Conservation (phyloP, 2,888 invertebrate genomes). For the Tenthredo distinguenda region DNA sequence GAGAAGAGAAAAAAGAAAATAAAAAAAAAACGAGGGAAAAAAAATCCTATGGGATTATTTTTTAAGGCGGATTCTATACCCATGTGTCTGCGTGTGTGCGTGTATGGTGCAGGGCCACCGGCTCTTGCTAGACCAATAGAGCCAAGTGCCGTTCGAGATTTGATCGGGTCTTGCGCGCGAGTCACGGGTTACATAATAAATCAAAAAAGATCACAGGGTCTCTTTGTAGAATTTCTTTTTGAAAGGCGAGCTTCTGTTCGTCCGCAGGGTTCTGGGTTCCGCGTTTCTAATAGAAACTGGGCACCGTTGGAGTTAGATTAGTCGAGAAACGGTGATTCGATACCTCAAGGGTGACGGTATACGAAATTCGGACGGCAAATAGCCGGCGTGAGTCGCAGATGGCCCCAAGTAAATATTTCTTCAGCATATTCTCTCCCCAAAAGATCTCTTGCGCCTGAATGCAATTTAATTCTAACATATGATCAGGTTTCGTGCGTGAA, state of each 20-base stretch:
- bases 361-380: slow-evolving; percentile 44
- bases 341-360: slow-evolving; percentile 30
- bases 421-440: slow-evolving; percentile 30
- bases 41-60: slow-evolving; percentile 43
- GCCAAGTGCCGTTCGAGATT: slow-evolving; percentile 37
- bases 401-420: slow-evolving; percentile 49
- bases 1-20: not conserved
- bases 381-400: slow-evolving; percentile 36
- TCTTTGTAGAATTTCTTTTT: slow-evolving; percentile 15
- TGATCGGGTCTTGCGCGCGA: slow-evolving; percentile 37
- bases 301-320: slow-evolving; percentile 23
- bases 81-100: not conserved
- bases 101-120: not conserved
- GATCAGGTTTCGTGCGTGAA: slow-evolving; percentile 46
- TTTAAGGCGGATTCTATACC: slow-evolving; percentile 34
- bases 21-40: slow-evolving; percentile 12
- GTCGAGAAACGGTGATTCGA: slow-evolving; percentile 44
- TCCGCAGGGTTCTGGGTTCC: not conserved
- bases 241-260: not conserved
- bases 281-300: slow-evolving; percentile 25
- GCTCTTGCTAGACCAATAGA: slow-evolving; percentile 3
- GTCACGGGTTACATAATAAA: slow-evolving; percentile 40
- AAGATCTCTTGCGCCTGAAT: slow-evolving; percentile 31
- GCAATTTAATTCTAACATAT: slow-evolving; percentile 52
- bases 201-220: slow-evolving; percentile 34